A percentile compares a stretch with the other conserved stretches of the same genome.
phyloP scores from a whole-genome alignment of 2,888 invertebrate genomes.

The Callyntrura guangdongensis region DNA sequence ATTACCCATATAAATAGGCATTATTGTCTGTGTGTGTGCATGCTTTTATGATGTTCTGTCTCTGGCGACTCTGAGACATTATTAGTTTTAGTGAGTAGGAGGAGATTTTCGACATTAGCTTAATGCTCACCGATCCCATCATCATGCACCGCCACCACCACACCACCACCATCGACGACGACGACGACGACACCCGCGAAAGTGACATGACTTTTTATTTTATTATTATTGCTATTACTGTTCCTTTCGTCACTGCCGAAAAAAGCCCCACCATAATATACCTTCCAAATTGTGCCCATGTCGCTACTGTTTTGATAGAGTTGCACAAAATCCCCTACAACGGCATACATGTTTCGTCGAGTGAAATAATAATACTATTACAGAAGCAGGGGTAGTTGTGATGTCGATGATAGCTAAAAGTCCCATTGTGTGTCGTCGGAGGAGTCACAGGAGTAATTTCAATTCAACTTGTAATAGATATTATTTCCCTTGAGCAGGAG shows the following conservation, averaged over 20 bases:
- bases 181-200: slow-evolving; percentile 25
- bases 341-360: background rate
- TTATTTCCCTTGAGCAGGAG: background rate
- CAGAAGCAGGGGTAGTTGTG: background rate
- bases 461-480: slow-evolving; percentile 22
- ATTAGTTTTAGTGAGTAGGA: slow-evolving; percentile 54
- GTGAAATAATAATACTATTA: background rate
- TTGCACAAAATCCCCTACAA: background rate
- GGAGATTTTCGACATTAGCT: slow-evolving; percentile 66
- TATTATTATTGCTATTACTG: slow-evolving; percentile 49
- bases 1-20: background rate
- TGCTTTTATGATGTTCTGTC: slow-evolving; percentile 11
- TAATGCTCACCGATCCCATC: slow-evolving; percentile 50
- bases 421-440: background rate
- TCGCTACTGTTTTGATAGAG: background rate
- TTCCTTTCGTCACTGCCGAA: background rate
- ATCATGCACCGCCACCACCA: too few species aligned
- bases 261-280: background rate
- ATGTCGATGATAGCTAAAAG: slow-evolving; percentile 8
- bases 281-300: background rate
- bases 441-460: slow-evolving; percentile 20
- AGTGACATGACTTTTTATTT: slow-evolving; percentile 65
- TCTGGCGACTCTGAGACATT: slow-evolving; percentile 10
- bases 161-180: background rate
- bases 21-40: too few species aligned